Conservation (phyloP, 2,797 vertebrate species). For the Valencia hispanica region DNA sequence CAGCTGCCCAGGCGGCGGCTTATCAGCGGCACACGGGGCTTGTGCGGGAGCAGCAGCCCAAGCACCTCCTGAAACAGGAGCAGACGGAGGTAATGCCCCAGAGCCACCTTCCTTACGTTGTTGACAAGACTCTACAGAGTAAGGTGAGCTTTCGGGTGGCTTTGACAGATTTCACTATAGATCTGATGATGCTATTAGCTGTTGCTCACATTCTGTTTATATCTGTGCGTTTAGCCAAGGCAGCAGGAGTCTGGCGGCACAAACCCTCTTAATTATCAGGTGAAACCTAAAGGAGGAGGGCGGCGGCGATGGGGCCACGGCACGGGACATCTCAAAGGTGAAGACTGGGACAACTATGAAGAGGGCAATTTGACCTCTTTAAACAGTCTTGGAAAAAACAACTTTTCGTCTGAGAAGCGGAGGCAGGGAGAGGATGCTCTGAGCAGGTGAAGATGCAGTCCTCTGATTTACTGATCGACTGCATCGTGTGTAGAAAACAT, state of each 20-base stretch:
- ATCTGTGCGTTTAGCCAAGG: slow-evolving; percentile 48
- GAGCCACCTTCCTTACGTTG: slow-evolving; percentile 80
- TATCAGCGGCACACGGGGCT: slow-evolving; percentile 80
- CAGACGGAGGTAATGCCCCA: slow-evolving; percentile 73
- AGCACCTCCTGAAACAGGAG: slow-evolving; percentile 69
- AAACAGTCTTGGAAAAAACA: slow-evolving; percentile 75
- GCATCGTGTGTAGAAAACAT: background rate
- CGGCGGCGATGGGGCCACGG: slow-evolving; percentile 88
- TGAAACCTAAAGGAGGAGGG: slow-evolving; percentile 85
- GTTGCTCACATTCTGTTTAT: background rate
- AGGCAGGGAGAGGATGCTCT: slow-evolving; percentile 81
- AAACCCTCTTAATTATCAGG: slow-evolving; percentile 78
- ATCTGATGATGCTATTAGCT: background rate
- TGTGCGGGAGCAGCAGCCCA: slow-evolving; percentile 67
- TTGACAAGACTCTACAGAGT: slow-evolving; percentile 76
- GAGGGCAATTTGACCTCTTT: slow-evolving; percentile 79
- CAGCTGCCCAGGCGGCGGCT: slow-evolving; percentile 59
- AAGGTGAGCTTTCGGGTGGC: slow-evolving; percentile 71
- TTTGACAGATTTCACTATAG: background rate
- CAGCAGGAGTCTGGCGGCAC: slow-evolving; percentile 79
- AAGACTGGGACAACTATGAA: slow-evolving; percentile 90
- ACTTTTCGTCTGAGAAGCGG: slow-evolving; percentile 80
- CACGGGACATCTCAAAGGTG: slow-evolving; percentile 81
- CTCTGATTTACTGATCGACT: background rate
- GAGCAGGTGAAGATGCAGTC: slow-evolving; percentile 79